These are phyloP conservation scores for Sandelia bainsii DNA, from an alignment of 2,797 vertebrate species.

Conservation along the genomic window DNA sequence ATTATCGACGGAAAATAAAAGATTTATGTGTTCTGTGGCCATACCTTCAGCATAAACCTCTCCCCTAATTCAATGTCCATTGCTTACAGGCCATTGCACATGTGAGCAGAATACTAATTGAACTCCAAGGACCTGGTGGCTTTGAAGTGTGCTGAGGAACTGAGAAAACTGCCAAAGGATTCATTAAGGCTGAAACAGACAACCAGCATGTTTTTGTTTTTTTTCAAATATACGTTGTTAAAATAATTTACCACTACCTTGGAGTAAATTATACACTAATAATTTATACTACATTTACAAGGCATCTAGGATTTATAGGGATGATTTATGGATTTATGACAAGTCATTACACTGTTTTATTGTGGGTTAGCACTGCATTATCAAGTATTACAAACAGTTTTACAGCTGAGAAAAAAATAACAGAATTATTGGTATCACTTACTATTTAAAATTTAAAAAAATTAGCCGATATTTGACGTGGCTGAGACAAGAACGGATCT, in stretches of 20 bases:
- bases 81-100: conserved; percentile 72
- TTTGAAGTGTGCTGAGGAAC: conserved; percentile 66
- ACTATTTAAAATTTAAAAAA: conserved; percentile 6
- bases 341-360: background rate
- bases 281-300: too few relatives aligned
- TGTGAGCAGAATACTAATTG: conserved; percentile 78
- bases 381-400: background rate
- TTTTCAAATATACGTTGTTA: background rate
- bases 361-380: background rate
- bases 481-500: conserved; percentile 20
- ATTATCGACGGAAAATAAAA: conserved; percentile 78
- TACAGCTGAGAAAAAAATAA: background rate
- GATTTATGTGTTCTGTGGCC: conserved; percentile 72
- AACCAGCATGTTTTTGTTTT: background rate
- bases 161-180: conserved; percentile 35
- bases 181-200: conserved; percentile 27
- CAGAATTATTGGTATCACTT: background rate
- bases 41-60: conserved; percentile 74
- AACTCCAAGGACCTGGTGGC: conserved; percentile 55
- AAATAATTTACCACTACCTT: background rate
- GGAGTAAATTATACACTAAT: background rate
- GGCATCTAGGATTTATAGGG: background rate
- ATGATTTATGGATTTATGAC: background rate
- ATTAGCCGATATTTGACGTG: background rate
- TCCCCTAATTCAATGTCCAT: conserved; percentile 74